Base-by-base conservation (phyloP, 2,113 vertebrate species). In the Anhinga anhinga region DNA sequence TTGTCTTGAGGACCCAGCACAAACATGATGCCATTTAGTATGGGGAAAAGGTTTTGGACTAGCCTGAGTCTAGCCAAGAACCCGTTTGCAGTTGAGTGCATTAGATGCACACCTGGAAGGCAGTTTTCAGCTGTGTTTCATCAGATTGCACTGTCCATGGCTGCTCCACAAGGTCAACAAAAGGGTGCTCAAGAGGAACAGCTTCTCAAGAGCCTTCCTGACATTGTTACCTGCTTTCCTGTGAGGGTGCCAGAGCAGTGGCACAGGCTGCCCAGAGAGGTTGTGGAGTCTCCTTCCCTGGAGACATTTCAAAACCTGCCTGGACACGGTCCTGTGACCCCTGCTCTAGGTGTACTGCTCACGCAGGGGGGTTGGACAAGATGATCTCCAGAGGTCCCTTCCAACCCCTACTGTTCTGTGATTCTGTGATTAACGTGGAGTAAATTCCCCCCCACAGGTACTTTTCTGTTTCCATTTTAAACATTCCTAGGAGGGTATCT, bases 211-310 rank as follows among this genome's bases (percentile, higher is more conserved):
- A 16, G 5, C 7, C 29, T 86, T 84, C 18, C 66, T 71, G 56
- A 59, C 2, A 17, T 0, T 52, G 13, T 17, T 85, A 32, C 40
- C 0, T 0, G 8, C 38, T 40, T 40, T 40, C 8, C 38, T 40
- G 38, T 40, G 38, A 8, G 38, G 38, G 38, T 40, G 38, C 38
- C 38, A 40, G 38, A 40, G 38, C 38, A 40, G 38, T 40, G 38
- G 38, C 38, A 40, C 38, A 40, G 38, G 38, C 38, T 40, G 38
- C 38, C 38, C 38, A 40, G 38, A 40, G 38, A 40, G 38, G 38
- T 10, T 40, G 38, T 40, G 38, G 38, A 40, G 38, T 40, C 38
- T 40, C 38, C 38, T 40, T 40, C 38, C 38, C 38, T 40, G 38
- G 38, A 40, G 38, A 40, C 38, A 40, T 40, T 40, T 40, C 38